Evolutionary conservation across 1,140 invertebrate genomes (phyloP), one percentile per base, ranked within the genome.

Genomic region (Zaprionus lachaisei): DNA sequence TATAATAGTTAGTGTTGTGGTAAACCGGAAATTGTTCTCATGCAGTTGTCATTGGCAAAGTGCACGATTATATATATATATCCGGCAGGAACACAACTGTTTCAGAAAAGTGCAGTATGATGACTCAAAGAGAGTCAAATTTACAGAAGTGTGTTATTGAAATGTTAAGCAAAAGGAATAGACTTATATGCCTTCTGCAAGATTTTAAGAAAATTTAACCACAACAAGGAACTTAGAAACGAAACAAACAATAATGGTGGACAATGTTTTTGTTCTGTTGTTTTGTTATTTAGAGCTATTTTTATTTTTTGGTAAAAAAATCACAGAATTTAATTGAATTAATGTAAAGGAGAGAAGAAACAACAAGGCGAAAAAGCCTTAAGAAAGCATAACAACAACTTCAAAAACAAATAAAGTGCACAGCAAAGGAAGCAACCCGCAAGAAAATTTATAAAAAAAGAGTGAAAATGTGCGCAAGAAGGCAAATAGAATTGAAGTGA

Each of bases 291-390:
- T n/a, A 63, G 34, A 34, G 55, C 44, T 72, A 51, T 64, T 65
- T 78, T 79, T 70, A 28, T 69, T 77, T 80, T 76, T 64, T 81
- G 34, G 70, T 67, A 65, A 83, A 89, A 89, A 81, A 87, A 89
- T 83, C 84, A 87, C 77, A 81, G 74, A 89, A 87, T 81, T 83
- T 87, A 87, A 87, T 87, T 89, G 71, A 89, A 87, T 87, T 71
- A 87, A 79, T 84, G 72, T 71, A 68, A 74, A 64, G 64, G 80
- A 70, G 44, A 22, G 22, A 49, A 55, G 49, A 67, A 38, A 80
- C 69, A 86, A 83, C 72, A 86, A 74, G 70, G 72, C 71, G 80
- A 79, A 86, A 85, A 79, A 68, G 79, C 63, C 63, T 41, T 65
- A 65, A 64, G 68, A 77, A 77, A 76, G 26, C 44, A 60, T 9